Evolutionary conservation across 2,797 vertebrate species (phyloP).

Genomic region (Mionectes olivaceus): DNA sequence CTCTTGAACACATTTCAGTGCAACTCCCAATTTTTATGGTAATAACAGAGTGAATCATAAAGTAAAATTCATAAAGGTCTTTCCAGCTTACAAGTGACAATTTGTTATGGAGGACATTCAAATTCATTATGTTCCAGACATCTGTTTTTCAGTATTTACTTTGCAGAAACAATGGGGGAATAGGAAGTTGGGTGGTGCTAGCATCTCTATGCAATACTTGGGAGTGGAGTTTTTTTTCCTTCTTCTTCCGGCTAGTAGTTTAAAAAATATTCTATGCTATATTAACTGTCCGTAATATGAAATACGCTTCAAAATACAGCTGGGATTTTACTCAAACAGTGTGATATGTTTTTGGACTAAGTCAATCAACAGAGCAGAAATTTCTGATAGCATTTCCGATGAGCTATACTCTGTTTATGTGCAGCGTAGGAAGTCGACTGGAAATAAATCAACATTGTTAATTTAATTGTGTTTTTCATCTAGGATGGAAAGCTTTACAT

Average conservation of each 20-base stretch:
- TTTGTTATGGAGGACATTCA: slow-evolving; percentile 58
- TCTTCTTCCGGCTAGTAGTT: neutral
- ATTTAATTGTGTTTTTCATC: neutral
- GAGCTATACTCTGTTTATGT: neutral
- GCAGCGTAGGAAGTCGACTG: neutral
- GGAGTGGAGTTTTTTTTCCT: neutral
- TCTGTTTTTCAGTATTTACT: slow-evolving; percentile 63
- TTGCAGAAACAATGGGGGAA: slow-evolving; percentile 38
- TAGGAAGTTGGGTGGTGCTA: slow-evolving; percentile 14
- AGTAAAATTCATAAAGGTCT: slow-evolving; percentile 65
- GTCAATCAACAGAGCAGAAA: neutral
- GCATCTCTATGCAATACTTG: neutral
- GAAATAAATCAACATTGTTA: neutral
- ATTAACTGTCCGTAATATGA: neutral
- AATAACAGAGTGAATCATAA: slow-evolving; percentile 71
- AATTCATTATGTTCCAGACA: slow-evolving; percentile 53
- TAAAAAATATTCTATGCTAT: neutral
- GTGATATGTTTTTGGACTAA: neutral
- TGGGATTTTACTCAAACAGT: neutral
- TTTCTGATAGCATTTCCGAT: neutral
- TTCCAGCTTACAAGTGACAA: slow-evolving; percentile 54
- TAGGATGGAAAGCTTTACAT: accelerated
- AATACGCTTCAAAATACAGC: neutral
- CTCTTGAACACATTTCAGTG: slow-evolving; percentile 58
- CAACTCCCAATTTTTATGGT: slow-evolving; percentile 71